These are phyloP conservation scores for Notoglanidium macrostoma DNA, from an alignment of 2,797 vertebrate genomes.

Conservation along the genomic window DNA sequence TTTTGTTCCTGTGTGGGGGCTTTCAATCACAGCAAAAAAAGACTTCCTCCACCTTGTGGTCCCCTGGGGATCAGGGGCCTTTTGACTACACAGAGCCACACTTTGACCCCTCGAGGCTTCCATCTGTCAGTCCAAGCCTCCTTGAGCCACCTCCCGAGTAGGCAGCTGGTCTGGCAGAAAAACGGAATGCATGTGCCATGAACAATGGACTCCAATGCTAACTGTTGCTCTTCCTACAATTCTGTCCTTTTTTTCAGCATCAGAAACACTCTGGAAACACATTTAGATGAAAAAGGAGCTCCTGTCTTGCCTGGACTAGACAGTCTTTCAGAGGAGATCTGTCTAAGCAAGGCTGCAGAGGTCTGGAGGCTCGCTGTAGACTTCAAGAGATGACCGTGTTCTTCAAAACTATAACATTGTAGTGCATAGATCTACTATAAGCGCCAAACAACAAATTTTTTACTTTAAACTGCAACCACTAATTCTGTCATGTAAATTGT, in stretches of 20 bases:
- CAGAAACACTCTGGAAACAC: constrained; percentile 63
- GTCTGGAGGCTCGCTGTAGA: constrained; percentile 71
- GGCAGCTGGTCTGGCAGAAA: constrained; percentile 67
- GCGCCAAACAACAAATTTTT: neutral
- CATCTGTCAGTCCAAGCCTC: constrained; percentile 71
- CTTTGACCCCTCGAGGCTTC: constrained; percentile 68
- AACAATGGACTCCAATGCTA: constrained; percentile 66
- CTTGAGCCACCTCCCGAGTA: constrained; percentile 60
- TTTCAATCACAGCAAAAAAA: constrained; percentile 65
- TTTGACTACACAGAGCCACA: constrained; percentile 64
- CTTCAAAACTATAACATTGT: neutral
- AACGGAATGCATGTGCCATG: constrained; percentile 60
- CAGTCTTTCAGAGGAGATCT: constrained; percentile 61
- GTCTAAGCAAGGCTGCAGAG: constrained; percentile 64
- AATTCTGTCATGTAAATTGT: neutral
- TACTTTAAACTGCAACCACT: too few species aligned
- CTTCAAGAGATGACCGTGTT: constrained; percentile 62
- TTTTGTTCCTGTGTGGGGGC: constrained; percentile 51
- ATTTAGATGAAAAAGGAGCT: constrained; percentile 66
- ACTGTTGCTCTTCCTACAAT: constrained; percentile 60
- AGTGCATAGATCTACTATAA: neutral
- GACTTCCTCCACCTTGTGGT: constrained; percentile 54
- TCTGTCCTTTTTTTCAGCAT: constrained; percentile 63
- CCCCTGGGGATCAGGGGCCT: constrained; percentile 60
- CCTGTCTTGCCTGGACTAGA: constrained; percentile 62